Conservation (phyloP, 2,113 vertebrate genomes). For the Caloenas nicobarica region DNA sequence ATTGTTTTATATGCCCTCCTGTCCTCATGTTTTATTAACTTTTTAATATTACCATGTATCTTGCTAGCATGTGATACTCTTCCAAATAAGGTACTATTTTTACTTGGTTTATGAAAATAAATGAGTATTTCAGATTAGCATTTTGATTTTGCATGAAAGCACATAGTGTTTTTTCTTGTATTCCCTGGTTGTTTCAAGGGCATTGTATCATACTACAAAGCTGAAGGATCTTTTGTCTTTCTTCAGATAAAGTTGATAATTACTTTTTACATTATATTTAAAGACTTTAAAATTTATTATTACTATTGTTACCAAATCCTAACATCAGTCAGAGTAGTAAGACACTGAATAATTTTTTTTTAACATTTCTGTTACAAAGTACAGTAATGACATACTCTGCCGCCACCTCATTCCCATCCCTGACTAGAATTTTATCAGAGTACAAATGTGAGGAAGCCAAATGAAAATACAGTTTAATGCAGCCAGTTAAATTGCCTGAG, state of each 20-base stretch:
- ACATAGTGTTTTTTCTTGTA: not conserved
- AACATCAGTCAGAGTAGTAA: not conserved
- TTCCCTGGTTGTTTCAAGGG: not conserved
- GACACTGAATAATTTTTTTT: not conserved
- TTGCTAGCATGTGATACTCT: not conserved
- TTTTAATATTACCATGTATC: constrained; percentile 1
- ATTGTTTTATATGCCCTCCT: constrained; percentile 9
- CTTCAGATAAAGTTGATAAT: not conserved
- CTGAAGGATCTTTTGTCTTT: not conserved
- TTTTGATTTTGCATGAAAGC: constrained; percentile 32
- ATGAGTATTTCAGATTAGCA: constrained; percentile 23
- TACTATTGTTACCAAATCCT: not conserved
- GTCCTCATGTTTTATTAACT: constrained; percentile 46
- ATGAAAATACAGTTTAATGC: constrained; percentile 78
- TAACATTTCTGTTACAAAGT: constrained; percentile 14
- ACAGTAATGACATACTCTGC: constrained; percentile 15
- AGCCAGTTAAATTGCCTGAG: constrained; percentile 78
- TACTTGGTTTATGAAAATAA: constrained; percentile 5
- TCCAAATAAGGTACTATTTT: constrained; percentile 26
- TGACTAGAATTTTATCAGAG: constrained; percentile 71
- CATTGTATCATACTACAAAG: not conserved
- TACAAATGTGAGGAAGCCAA: constrained; percentile 73
- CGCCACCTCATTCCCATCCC: constrained; percentile 16
- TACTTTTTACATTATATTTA: constrained; percentile 8
- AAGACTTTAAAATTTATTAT: not conserved